Conservation (phyloP, 2,113 vertebrate genomes). For the Tachysurus fulvidraco region DNA sequence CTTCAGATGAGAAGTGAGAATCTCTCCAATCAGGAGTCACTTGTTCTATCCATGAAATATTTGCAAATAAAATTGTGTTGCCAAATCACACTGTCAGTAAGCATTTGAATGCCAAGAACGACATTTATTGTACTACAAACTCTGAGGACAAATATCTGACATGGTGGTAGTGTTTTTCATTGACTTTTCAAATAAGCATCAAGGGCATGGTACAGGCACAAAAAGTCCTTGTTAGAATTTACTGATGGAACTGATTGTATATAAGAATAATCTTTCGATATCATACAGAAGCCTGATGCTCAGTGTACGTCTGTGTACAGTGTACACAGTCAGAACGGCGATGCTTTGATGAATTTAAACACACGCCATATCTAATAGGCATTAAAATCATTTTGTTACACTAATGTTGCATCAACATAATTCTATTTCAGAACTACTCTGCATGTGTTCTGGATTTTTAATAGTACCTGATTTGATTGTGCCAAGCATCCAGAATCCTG, state of each 20-base stretch:
- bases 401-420: not conserved
- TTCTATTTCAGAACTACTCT: not conserved
- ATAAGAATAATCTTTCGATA: slow-evolving; percentile 38
- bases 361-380: not conserved
- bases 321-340: not conserved
- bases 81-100: slow-evolving; percentile 69
- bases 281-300: slow-evolving; percentile 10
- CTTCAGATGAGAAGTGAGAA: slow-evolving; percentile 62
- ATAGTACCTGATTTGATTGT: not conserved
- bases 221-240: slow-evolving; percentile 27
- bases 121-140: slow-evolving; percentile 35
- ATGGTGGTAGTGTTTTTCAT: slow-evolving; percentile 50
- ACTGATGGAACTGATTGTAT: slow-evolving; percentile 18
- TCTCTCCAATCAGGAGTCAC: slow-evolving; percentile 62
- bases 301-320: not conserved
- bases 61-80: slow-evolving; percentile 66
- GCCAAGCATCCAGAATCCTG: not conserved
- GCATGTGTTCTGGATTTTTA: not conserved
- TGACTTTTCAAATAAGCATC: slow-evolving; percentile 25
- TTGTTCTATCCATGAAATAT: slow-evolving; percentile 62
- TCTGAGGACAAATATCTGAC: slow-evolving; percentile 64
- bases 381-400: slow-evolving; percentile 5
- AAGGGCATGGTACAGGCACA: slow-evolving; percentile 12
- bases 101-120: slow-evolving; percentile 64
- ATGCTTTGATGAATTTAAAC: slow-evolving; percentile 4